Percentiles rank a stretch among this genome's conserved stretches.
Evolutionary conservation across 2,113 vertebrate genomes (phyloP).

Genomic region (Apistogramma diplotaenia): DNA sequence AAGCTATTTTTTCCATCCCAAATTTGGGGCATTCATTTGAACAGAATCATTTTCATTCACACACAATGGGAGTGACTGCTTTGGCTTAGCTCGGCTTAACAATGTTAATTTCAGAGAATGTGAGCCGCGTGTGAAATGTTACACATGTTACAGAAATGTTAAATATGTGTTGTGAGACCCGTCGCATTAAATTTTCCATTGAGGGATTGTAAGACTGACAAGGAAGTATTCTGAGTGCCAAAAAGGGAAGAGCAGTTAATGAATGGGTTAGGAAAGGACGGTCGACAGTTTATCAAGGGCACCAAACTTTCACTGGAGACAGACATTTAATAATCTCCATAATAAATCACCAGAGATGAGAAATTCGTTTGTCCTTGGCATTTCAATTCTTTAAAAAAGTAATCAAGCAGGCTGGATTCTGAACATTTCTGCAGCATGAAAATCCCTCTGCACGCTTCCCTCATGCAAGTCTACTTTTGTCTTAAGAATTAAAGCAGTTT

Average conservation of each 20-base stretch:
- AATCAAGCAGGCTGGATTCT: not conserved
- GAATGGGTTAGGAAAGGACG: constrained; percentile 1
- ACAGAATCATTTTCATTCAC: not conserved
- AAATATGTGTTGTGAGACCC: not conserved
- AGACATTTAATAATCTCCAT: not conserved
- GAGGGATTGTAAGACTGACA: not conserved
- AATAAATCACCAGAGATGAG: constrained; percentile 24
- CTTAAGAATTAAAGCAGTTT: not conserved
- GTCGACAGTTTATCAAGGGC: constrained; percentile 11
- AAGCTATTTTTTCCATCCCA: not conserved
- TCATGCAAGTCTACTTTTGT: not conserved
- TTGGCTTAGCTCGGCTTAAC: not conserved
- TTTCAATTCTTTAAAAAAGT: constrained; percentile 19
- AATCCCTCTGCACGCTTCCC: not conserved
- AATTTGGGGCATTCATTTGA: not conserved
- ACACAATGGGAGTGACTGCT: not conserved
- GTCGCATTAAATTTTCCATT: not conserved
- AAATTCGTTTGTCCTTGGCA: constrained; percentile 2
- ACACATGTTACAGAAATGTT: too few species aligned
- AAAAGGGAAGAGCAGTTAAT: not conserved
- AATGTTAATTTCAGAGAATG: not conserved
- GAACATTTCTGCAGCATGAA: not conserved
- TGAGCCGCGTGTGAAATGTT: not conserved
- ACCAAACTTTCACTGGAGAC: not conserved
- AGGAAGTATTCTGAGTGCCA: not conserved